phyloP scores from a whole-genome alignment of 2,888 invertebrate genomes.

The Tethea ocularis region DNA sequence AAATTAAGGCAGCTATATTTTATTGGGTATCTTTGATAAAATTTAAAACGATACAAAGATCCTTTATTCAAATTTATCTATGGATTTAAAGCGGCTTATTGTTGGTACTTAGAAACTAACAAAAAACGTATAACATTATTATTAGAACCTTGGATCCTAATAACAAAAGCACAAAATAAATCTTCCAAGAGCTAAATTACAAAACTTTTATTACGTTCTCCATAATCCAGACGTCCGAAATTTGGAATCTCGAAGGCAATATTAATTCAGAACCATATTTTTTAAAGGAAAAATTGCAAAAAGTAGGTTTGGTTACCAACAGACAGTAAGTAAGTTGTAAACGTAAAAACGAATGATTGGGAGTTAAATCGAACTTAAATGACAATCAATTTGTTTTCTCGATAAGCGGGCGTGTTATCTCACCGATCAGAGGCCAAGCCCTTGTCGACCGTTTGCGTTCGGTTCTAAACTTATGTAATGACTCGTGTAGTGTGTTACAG shows the following conservation, averaged over 20 bases:
- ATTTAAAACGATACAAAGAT: no score
- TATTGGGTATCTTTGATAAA: not conserved
- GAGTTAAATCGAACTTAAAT: conserved; percentile 44
- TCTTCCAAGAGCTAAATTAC: not conserved
- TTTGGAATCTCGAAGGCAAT: not conserved
- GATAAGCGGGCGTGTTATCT: conserved; percentile 61
- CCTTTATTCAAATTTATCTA: no score
- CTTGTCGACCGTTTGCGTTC: conserved; percentile 28
- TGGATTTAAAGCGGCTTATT: no score
- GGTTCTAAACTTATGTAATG: conserved; percentile 30
- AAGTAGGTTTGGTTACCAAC: not conserved
- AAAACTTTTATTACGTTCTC: not conserved
- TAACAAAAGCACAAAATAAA: not conserved
- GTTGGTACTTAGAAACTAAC: not conserved
- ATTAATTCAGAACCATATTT: not conserved
- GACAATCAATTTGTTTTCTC: conserved; percentile 65
- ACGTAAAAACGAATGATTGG: conserved; percentile 31
- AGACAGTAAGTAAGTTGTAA: conserved; percentile 12
- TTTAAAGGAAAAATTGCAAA: not conserved
- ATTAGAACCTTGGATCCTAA: not conserved
- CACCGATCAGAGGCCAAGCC: conserved; percentile 47
- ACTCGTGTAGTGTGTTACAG: conserved; percentile 14
- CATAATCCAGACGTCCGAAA: not conserved
- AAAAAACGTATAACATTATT: not conserved
- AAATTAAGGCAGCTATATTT: not conserved